Evolutionary conservation across 2,888 invertebrate species (phyloP).

Genomic region (Epicampocera succincta): DNA sequence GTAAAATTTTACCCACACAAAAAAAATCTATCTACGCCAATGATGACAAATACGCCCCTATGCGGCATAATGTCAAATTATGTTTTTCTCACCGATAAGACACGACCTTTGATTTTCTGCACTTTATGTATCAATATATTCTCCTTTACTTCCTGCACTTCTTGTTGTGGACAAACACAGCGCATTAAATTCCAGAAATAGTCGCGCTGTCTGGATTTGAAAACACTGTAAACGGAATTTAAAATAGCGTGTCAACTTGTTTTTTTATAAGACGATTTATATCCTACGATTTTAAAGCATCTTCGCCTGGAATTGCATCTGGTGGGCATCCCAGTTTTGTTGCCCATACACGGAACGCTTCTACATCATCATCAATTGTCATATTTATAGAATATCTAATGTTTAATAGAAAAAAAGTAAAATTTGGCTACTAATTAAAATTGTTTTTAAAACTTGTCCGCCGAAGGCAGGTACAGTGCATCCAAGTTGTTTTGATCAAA

Average conservation of each 20-base stretch:
- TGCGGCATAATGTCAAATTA: too few species aligned
- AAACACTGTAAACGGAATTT: slow-evolving; percentile 74
- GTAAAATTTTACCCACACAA: too few species aligned
- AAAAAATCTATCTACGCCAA: too few species aligned
- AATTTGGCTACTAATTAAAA: not conserved
- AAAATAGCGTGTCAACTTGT: not conserved
- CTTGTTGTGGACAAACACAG: slow-evolving; percentile 77
- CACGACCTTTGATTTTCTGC: slow-evolving; percentile 74
- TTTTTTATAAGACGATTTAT: not conserved
- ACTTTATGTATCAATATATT: slow-evolving; percentile 78
- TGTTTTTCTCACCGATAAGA: slow-evolving; percentile 74
- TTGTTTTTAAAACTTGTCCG: slow-evolving; percentile 24
- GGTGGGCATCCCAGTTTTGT: slow-evolving; percentile 77
- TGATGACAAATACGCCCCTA: too few species aligned
- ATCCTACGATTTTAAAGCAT: slow-evolving; percentile 78
- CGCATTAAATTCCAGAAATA: slow-evolving; percentile 77
- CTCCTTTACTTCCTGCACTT: slow-evolving; percentile 76
- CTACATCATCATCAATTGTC: slow-evolving; percentile 73
- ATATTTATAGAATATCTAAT: slow-evolving; percentile 54
- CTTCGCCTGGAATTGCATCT: slow-evolving; percentile 76
- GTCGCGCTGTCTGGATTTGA: slow-evolving; percentile 78
- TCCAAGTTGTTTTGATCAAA: slow-evolving; percentile 4
- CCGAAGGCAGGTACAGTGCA: slow-evolving; percentile 1
- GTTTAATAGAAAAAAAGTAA: not conserved
- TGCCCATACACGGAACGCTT: slow-evolving; percentile 77